These are phyloP conservation scores for Tragopan temminckii DNA, from an alignment of 2,797 vertebrate genomes.

Conservation along the genomic window DNA sequence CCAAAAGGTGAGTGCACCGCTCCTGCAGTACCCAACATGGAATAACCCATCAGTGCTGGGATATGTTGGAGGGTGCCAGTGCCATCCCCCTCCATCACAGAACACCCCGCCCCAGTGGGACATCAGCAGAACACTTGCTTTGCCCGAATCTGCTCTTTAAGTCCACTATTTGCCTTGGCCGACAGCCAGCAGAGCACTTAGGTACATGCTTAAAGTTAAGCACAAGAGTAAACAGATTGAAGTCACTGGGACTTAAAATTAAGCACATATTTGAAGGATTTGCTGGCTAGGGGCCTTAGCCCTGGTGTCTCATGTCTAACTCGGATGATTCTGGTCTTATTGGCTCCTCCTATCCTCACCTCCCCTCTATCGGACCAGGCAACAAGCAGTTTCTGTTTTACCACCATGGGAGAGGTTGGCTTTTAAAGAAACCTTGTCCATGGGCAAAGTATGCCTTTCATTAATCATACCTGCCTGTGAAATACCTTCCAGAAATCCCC, in stretches of 20 bases:
- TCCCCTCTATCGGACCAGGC: not conserved
- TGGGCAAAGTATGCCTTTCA: conserved; percentile 47
- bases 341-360: not conserved
- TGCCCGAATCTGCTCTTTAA: not conserved
- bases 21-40: fast-evolving
- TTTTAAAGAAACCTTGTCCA: conserved; percentile 34
- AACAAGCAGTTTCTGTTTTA: conserved; percentile 33
- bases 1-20: fast-evolving
- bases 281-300: conserved; percentile 60
- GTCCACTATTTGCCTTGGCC: conserved; percentile 47
- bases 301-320: not conserved
- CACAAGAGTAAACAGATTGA: conserved; percentile 68
- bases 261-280: conserved; percentile 70
- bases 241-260: conserved; percentile 61
- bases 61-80: not conserved
- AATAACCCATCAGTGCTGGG: not conserved
- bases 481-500: conserved; percentile 75
- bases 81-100: not conserved
- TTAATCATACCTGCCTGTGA: conserved; percentile 72
- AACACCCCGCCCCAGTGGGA: not conserved
- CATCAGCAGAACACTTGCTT: not conserved
- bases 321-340: conserved; percentile 48
- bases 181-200: conserved; percentile 60
- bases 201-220: conserved; percentile 71
- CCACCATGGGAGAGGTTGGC: not conserved